These are phyloP conservation scores for Lucilia sericata DNA, from an alignment of 1,140 invertebrate species.

Conservation along the genomic window DNA sequence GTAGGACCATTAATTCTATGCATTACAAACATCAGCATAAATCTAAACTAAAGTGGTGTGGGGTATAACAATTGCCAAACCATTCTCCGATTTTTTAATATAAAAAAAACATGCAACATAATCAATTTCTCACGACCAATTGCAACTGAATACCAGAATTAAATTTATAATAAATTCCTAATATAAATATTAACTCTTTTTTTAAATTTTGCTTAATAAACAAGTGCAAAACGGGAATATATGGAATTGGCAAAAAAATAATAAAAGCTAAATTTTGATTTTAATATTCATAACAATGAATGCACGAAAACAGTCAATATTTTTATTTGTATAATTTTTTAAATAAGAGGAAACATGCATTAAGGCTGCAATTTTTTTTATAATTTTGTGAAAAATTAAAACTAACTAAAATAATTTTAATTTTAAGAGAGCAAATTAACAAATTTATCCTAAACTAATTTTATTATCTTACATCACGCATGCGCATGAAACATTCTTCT, in stretches of 20 bases:
- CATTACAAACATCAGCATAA: no score
- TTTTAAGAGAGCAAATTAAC: conserved; percentile 39
- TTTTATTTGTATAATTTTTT: neutral
- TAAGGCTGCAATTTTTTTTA: neutral
- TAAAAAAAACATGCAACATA: no score
- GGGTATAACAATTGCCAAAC: no score
- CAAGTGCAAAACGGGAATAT: conserved; percentile 12
- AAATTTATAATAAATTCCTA: no score
- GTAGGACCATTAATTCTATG: no score
- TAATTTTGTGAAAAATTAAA: neutral
- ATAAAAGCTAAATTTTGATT: neutral
- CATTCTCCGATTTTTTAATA: no score
- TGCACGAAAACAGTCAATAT: conserved; percentile 43
- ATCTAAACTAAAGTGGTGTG: no score
- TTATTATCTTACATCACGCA: conserved; percentile 67
- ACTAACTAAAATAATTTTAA: conserved; percentile 35
- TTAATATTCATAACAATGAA: conserved; percentile 25
- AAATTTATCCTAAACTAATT: conserved; percentile 66
- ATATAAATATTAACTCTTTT: neutral
- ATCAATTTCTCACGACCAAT: no score
- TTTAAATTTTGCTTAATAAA: neutral
- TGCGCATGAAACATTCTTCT: conserved; percentile 66
- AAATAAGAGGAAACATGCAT: neutral
- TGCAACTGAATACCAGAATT: no score
- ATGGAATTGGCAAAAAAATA: conserved; percentile 24